A percentile compares a stretch with the other conserved stretches of the same genome.
Evolutionary conservation across 2,797 vertebrate species (phyloP).

Genomic region (Pachyuromys duprasi): DNA sequence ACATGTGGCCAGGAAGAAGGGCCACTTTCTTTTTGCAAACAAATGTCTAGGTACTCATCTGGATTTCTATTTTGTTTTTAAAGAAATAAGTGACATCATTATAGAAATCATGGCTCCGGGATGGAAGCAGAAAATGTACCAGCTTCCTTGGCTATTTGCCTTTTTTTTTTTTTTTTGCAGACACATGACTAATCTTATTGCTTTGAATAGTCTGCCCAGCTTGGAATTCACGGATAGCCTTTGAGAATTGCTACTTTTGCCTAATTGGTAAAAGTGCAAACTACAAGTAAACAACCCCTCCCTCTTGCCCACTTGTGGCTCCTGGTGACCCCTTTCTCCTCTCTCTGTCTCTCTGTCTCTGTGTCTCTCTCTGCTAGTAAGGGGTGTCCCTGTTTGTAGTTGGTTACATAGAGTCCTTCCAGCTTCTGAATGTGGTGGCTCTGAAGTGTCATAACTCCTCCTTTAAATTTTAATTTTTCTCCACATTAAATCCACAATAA

Average conservation of each 20-base stretch:
- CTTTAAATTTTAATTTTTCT: constrained; percentile 4
- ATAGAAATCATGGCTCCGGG: not conserved
- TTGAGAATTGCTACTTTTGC: not conserved
- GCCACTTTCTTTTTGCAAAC: not conserved
- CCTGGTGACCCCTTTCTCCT: no score
- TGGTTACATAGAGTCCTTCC: not conserved
- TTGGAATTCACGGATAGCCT: not conserved
- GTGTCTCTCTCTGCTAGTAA: not conserved
- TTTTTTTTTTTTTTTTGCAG: constrained; percentile 39
- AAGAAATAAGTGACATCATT: not conserved
- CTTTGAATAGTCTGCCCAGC: not conserved
- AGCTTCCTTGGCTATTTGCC: not conserved
- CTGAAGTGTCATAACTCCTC: not conserved
- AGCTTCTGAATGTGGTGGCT: not conserved
- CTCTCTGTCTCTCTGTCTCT: no score
- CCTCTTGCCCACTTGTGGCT: not conserved
- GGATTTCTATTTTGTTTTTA: not conserved
- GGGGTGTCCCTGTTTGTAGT: not conserved
- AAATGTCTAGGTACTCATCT: not conserved
- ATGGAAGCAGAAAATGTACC: not conserved
- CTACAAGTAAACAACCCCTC: not conserved
- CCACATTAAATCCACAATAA: not conserved
- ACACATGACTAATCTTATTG: not conserved
- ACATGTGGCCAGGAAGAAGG: not conserved
- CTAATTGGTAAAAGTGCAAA: constrained; percentile 25